Percentiles rank a stretch among this genome's conserved stretches.
Conservation (phyloP, 37 sponge, comb jelly and placozoan genomes). For the Ianthella basta region DNA sequence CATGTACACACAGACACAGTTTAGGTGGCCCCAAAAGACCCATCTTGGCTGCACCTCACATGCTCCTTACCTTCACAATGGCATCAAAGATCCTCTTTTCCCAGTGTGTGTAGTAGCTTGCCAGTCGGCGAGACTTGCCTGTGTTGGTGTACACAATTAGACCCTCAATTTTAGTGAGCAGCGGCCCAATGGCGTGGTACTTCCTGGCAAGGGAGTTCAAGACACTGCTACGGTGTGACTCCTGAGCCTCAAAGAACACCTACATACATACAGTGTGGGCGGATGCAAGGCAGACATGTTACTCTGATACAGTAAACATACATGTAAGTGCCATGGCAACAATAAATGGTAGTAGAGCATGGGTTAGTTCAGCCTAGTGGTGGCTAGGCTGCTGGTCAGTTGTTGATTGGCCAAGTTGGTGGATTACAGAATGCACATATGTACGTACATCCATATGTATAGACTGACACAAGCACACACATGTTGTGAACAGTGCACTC, state of each 20-base stretch:
- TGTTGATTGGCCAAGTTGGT: too few relatives aligned
- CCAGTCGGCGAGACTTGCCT: slow-evolving; percentile 82
- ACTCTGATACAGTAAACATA: background rate
- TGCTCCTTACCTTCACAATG: slow-evolving; percentile 62
- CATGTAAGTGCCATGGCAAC: too few relatives aligned
- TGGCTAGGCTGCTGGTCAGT: too few relatives aligned
- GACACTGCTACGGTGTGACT: slow-evolving; percentile 56
- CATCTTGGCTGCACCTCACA: slow-evolving; percentile 8
- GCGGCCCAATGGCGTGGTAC: slow-evolving; percentile 96
- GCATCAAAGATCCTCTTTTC: slow-evolving; percentile 86
- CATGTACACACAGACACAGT: background rate
- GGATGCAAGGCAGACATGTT: too few relatives aligned
- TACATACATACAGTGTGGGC: slow-evolving; percentile 6
- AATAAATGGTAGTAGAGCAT: too few relatives aligned
- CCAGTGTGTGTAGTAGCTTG: slow-evolving; percentile 90
- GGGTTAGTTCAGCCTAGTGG: too few relatives aligned
- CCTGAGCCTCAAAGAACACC: slow-evolving; percentile 93
- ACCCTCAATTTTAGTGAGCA: slow-evolving; percentile 98
- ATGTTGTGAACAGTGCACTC: background rate
- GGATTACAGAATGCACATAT: background rate
- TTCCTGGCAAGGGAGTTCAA: slow-evolving; percentile 77
- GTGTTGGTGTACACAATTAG: slow-evolving; percentile 92
- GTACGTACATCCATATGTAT: slow-evolving; percentile 4
- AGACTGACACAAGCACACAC: slow-evolving; percentile 1
- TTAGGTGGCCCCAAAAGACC: background rate